A percentile compares a stretch with the other conserved stretches of the same genome.
These are phyloP conservation scores for Siniperca chuatsi DNA, from an alignment of 2,113 vertebrate genomes.

Conservation along the genomic window DNA sequence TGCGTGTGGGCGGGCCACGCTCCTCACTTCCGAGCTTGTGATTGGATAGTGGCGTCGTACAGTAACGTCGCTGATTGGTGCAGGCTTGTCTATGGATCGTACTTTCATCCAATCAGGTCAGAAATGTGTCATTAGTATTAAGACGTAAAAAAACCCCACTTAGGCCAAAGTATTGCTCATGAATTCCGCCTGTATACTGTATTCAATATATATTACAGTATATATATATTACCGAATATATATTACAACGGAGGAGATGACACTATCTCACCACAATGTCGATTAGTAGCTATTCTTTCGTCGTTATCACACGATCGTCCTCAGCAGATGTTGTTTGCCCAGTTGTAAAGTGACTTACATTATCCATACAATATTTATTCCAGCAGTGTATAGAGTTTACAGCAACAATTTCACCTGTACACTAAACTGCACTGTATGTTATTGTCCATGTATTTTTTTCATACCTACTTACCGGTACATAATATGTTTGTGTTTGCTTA, in stretches of 20 bases:
- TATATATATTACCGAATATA: not conserved
- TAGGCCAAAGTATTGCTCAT: not conserved
- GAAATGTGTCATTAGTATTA: not conserved
- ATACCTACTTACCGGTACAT: not conserved
- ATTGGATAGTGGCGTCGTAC: conserved; percentile 63
- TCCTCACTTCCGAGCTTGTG: not conserved
- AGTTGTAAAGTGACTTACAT: not conserved
- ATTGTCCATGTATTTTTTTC: not conserved
- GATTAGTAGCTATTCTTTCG: not conserved
- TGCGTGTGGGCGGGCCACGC: conserved; percentile 61
- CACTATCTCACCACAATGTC: not conserved
- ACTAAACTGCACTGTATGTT: not conserved
- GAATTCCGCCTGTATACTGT: not conserved
- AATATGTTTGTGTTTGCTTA: not conserved
- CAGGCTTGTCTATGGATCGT: not conserved
- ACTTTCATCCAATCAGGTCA: conserved; percentile 62
- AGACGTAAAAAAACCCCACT: not conserved
- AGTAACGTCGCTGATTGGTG: conserved; percentile 68
- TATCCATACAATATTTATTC: not conserved
- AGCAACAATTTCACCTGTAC: not conserved
- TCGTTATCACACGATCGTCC: not conserved
- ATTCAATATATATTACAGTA: not conserved
- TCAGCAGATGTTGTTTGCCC: not conserved
- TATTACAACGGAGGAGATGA: not conserved
- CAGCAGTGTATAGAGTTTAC: not conserved